These are phyloP conservation scores for Tetramorium bicarinatum DNA, from an alignment of 2,888 invertebrate genomes.

Conservation along the genomic window DNA sequence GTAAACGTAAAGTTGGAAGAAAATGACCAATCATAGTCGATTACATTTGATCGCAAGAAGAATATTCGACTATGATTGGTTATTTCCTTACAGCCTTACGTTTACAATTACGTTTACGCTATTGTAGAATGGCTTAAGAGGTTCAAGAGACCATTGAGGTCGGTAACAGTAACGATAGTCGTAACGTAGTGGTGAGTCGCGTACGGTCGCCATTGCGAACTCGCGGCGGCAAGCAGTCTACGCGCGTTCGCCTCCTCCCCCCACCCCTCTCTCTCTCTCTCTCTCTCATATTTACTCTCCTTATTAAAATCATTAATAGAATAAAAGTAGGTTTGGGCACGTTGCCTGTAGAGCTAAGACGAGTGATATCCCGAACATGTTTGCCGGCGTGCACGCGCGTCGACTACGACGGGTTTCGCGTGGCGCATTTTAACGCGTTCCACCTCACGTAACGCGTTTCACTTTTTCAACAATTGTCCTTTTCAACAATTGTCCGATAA, in stretches of 20 bases:
- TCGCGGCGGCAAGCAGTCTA: constrained; percentile 72
- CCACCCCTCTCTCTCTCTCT: too few relatives aligned
- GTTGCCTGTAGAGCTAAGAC: not conserved
- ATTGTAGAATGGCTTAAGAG: too few relatives aligned
- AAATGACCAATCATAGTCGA: too few relatives aligned
- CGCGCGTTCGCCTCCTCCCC: not conserved
- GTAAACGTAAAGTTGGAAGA: too few relatives aligned
- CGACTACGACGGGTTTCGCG: not conserved
- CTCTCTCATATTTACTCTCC: constrained; percentile 21
- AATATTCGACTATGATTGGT: too few relatives aligned
- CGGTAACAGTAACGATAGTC: not conserved
- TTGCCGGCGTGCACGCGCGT: not conserved
- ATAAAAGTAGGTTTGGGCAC: not conserved
- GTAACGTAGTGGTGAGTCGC: not conserved
- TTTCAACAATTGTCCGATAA: not conserved
- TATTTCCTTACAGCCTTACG: too few relatives aligned
- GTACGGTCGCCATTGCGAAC: constrained; percentile 9
- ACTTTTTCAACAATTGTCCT: not conserved
- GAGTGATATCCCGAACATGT: not conserved
- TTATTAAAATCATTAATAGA: constrained; percentile 48
- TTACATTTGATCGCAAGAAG: too few relatives aligned
- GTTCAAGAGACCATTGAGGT: not conserved
- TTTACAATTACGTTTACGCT: too few relatives aligned
- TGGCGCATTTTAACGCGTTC: not conserved
- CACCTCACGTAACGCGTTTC: not conserved